Conservation (phyloP, 2,113 vertebrate species). For the Corythornis madagascariensis region DNA sequence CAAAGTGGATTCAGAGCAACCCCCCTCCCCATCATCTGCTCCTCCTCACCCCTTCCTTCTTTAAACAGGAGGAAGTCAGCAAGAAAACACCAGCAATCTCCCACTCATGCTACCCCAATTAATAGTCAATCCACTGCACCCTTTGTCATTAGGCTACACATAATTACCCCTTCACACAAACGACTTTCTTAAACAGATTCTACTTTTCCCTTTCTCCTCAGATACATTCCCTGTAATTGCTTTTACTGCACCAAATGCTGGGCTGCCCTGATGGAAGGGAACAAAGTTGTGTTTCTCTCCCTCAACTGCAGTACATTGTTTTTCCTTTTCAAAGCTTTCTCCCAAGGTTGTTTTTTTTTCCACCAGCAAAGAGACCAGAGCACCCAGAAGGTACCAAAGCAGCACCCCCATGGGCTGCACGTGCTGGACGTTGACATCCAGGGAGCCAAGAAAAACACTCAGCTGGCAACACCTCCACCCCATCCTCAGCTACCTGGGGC, state of each 20-base stretch:
- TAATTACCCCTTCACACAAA: slow-evolving; percentile 37
- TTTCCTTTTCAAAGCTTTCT: not conserved
- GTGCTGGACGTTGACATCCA: fast-evolving
- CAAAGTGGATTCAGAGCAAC: slow-evolving; percentile 23
- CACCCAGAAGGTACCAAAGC: not conserved
- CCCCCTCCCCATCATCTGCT: not conserved
- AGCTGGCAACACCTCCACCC: not conserved
- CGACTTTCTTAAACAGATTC: slow-evolving; percentile 49
- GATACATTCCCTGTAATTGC: slow-evolving; percentile 17
- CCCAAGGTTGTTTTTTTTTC: not conserved
- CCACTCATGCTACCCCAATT: slow-evolving; percentile 7
- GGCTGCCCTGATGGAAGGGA: not conserved
- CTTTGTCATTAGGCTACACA: not conserved
- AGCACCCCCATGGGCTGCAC: fast-evolving
- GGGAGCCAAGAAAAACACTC: fast-evolving
- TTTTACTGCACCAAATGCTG: slow-evolving; percentile 51
- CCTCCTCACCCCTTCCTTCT: not conserved
- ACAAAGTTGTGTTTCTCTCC: not conserved
- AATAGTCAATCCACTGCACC: slow-evolving; percentile 36
- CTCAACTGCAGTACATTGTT: not conserved
- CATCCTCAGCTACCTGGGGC: not conserved
- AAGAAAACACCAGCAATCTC: slow-evolving; percentile 39
- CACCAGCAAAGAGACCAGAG: not conserved
- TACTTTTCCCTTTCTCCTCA: slow-evolving; percentile 30
- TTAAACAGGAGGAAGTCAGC: slow-evolving; percentile 43